A percentile compares a stretch with the other conserved stretches of the same genome.
Evolutionary conservation across 2,113 vertebrate genomes (phyloP).

Genomic region (Podocnemis expansa): DNA sequence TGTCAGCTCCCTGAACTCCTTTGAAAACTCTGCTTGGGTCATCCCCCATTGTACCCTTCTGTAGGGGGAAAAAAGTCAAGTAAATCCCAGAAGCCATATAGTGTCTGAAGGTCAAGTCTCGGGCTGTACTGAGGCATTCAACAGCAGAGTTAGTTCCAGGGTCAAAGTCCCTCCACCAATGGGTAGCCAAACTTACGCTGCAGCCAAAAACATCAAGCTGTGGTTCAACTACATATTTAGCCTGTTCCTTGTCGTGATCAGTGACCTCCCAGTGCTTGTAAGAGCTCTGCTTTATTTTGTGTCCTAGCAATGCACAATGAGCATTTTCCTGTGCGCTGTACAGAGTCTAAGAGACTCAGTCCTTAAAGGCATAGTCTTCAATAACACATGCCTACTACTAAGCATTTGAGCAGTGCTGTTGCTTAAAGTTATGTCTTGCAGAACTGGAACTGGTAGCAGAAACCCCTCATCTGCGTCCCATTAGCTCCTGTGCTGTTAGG

Average conservation of each 20-base stretch:
- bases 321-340: neutral
- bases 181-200: neutral
- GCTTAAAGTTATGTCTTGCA: neutral
- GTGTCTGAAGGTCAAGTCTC: neutral
- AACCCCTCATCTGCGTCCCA: neutral
- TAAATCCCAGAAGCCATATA: too few species aligned
- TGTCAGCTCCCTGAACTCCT: neutral
- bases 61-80: too few species aligned
- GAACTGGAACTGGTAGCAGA: neutral
- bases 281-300: neutral
- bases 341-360: neutral
- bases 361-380: neutral
- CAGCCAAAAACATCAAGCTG: neutral
- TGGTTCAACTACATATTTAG: neutral
- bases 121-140: neutral
- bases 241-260: neutral
- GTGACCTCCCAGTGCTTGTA: too few species aligned
- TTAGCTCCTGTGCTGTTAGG: neutral
- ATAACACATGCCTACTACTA: neutral
- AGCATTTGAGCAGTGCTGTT: neutral
- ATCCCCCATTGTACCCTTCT: neutral
- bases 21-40: neutral
- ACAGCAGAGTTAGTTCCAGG: neutral
- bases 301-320: neutral
- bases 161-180: neutral